Evolutionary conservation across 1,140 invertebrate species (phyloP), one percentile per base, ranked within the genome.

Genomic region (Liolophura sinensis): DNA sequence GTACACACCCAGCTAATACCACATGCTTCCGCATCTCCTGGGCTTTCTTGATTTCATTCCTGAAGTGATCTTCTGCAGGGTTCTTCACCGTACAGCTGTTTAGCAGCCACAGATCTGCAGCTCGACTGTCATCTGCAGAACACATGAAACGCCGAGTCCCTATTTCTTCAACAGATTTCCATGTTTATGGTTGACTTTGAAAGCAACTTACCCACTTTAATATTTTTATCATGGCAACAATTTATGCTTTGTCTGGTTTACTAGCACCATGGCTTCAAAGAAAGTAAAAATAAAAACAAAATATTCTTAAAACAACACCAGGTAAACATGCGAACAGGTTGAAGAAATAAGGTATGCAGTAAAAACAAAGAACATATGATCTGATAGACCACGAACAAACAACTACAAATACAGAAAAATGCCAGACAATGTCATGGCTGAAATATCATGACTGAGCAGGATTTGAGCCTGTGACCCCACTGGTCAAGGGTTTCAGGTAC

Each of bases 61-160:
- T 76, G 78, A 99, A 96, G 83, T 98, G 96, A 85, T 96, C 94
- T 83, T 99, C 96, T 0, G 96, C 91, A 46, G 97, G 97, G 85
- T 89, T 97, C 84, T 99, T 99, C 0, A 98, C 97, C 7, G 96
- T 99, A 79, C 97, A 99, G 67, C 95, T 97, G 84, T 99, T 99
- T 0, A 99, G 86, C 15, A 99, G 82, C 96, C 96, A 98, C 5
- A 99, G 82, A 85, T 98, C 92, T 1, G 96, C 96, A 55, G 88
- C 84, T 40, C 88, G 83, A 85, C 94, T 93, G 61, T 94, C 88
- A 62, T 94, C 89, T 75, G 75, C 57, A 72, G 68, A 67, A 60
- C 62, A 60, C 62, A 48, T 31, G 68, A 52, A 50, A 57, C 51
- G 27, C 31, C 3, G 15, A 22, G 7, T 54, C 51, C 3, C 24